These are phyloP conservation scores for Turdus rufiventris DNA, from an alignment of 2,113 vertebrate species.

Conservation along the genomic window DNA sequence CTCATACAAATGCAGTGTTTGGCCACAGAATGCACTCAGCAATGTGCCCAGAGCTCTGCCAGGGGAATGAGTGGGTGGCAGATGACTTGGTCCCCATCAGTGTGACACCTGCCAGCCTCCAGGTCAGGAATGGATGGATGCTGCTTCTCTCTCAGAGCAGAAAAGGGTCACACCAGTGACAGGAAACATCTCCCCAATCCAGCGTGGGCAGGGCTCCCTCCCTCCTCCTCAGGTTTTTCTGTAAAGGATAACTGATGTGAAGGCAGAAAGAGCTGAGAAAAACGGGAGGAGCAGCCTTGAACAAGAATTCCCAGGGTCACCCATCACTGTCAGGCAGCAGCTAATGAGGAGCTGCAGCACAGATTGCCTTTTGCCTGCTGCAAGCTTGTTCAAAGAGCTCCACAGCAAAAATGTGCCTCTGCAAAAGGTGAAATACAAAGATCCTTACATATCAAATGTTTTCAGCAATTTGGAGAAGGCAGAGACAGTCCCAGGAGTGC, in stretches of 20 bases:
- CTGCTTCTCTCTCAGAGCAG: neutral
- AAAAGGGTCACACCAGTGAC: neutral
- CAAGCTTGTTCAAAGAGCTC: neutral
- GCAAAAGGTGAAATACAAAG: neutral
- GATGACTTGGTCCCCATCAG: neutral
- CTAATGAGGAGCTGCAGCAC: neutral
- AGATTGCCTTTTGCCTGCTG: neutral
- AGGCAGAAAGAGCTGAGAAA: neutral
- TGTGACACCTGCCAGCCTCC: neutral
- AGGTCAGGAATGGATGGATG: neutral
- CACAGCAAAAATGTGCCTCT: neutral
- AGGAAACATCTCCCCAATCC: neutral
- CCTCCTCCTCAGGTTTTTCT: neutral
- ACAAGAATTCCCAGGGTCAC: neutral
- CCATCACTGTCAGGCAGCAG: neutral
- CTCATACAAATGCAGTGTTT: neutral
- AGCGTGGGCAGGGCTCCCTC: neutral
- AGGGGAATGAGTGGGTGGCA: neutral
- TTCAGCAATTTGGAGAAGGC: neutral
- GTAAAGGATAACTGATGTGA: neutral
- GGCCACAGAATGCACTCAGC: neutral
- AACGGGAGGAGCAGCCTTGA: neutral
- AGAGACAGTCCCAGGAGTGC: neutral
- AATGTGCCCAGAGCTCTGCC: neutral
- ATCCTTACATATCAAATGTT: fast-evolving